These are phyloP conservation scores for Eilema griseolum DNA, from an alignment of 2,888 invertebrate species.

Conservation along the genomic window DNA sequence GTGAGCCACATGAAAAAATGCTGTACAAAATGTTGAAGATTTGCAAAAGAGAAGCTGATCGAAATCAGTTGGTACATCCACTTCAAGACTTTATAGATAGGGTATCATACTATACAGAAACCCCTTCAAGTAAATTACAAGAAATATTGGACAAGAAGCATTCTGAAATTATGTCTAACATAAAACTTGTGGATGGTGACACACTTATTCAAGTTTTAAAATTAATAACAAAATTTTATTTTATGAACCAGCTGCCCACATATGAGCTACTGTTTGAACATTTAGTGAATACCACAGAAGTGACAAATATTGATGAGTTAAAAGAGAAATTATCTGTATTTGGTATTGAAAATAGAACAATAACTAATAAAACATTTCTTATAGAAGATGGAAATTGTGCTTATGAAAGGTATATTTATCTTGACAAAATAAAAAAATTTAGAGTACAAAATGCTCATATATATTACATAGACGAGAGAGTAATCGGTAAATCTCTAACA, in stretches of 20 bases:
- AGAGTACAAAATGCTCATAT: conserved; percentile 44
- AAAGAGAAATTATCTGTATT: conserved; percentile 44
- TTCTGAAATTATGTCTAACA: conserved; percentile 13
- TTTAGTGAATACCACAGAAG: conserved; percentile 19
- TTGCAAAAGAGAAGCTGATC: conserved; percentile 55
- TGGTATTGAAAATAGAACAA: conserved; percentile 55
- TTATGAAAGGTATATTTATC: conserved; percentile 62
- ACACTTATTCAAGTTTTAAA: conserved; percentile 47
- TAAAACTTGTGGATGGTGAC: conserved; percentile 39
- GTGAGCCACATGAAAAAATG: conserved; percentile 17
- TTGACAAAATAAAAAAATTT: conserved; percentile 58
- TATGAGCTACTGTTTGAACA: conserved; percentile 36
- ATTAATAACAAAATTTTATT: conserved; percentile 42
- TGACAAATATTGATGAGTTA: conserved; percentile 24
- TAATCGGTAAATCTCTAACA: conserved; percentile 44
- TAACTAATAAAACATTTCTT: conserved; percentile 47
- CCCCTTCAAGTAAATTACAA: conserved; percentile 33
- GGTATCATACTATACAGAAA: conserved; percentile 56
- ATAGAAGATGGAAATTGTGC: conserved; percentile 65
- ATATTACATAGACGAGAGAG: conserved; percentile 65
- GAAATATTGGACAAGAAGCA: conserved; percentile 25
- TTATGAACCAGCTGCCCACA: conserved; percentile 25
- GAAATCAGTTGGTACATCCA: conserved; percentile 43
- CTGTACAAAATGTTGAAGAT: conserved; percentile 47
- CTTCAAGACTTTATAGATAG: conserved; percentile 52